These are phyloP conservation scores for Oxygymnocypris stewartii DNA, from an alignment of 2,113 vertebrate species.

Conservation along the genomic window DNA sequence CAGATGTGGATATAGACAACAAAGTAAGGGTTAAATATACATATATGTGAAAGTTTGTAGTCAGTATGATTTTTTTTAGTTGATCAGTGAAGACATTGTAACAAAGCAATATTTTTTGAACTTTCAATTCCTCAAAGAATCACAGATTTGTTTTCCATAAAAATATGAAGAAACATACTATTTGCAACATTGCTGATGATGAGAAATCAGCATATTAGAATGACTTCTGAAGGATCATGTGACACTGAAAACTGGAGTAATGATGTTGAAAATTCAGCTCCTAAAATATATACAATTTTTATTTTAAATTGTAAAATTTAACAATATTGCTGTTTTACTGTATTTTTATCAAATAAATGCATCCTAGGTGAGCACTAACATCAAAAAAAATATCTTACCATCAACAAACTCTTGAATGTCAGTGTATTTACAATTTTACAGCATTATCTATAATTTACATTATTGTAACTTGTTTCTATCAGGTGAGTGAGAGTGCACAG, in stretches of 20 bases:
- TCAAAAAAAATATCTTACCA: background rate
- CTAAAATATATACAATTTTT: background rate
- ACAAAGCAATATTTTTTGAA: no score
- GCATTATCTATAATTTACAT: background rate
- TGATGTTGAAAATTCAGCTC: background rate
- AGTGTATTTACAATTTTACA: background rate
- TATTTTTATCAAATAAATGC: background rate
- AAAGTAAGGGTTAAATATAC: constrained; percentile 40
- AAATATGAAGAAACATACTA: background rate
- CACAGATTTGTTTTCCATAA: background rate
- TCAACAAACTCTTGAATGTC: background rate
- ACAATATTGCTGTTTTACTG: no score
- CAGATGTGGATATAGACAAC: constrained; percentile 56
- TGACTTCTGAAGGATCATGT: background rate
- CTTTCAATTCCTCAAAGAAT: background rate
- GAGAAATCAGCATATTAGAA: background rate
- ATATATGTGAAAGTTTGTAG: background rate
- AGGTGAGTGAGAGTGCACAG: constrained; percentile 75
- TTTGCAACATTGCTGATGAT: background rate
- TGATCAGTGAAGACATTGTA: background rate
- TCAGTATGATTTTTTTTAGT: background rate
- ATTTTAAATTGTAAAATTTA: no score
- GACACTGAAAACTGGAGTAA: background rate
- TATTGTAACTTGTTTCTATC: background rate
- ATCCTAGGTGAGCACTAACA: background rate